phyloP scores from a whole-genome alignment of 2,888 invertebrate genomes.

The Trichopria drosophilae region DNA sequence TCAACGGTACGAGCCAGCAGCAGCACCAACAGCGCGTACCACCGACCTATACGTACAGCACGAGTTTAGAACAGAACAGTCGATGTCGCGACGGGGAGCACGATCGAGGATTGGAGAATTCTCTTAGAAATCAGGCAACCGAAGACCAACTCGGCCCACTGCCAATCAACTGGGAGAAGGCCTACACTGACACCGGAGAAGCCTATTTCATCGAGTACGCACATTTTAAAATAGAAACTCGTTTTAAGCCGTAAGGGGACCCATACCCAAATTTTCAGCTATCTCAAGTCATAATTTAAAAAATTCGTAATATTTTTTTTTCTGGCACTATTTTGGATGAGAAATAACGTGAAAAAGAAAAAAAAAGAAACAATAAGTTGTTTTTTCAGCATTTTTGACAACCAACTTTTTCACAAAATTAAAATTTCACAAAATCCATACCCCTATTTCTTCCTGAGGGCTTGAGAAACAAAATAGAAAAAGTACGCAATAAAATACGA shows the following conservation, averaged over 20 bases:
- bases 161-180: slow-evolving; percentile 96
- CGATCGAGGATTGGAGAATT: slow-evolving; percentile 22
- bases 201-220: slow-evolving; percentile 96
- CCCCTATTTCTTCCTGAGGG: too few relatives aligned
- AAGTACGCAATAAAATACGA: too few relatives aligned
- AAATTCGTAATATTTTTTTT: too few relatives aligned
- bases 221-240: slow-evolving; percentile 7
- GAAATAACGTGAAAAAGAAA: neutral
- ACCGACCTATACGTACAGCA: slow-evolving; percentile 29
- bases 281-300: too few relatives aligned
- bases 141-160: slow-evolving; percentile 85
- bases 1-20: slow-evolving; percentile 16
- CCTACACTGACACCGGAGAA: slow-evolving; percentile 94
- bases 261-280: too few relatives aligned
- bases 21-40: slow-evolving; percentile 27
- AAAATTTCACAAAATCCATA: too few relatives aligned
- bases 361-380: neutral
- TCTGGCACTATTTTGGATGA: too few relatives aligned
- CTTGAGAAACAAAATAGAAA: too few relatives aligned
- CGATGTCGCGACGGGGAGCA: slow-evolving; percentile 13
- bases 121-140: slow-evolving; percentile 55
- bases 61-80: slow-evolving; percentile 2
- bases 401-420: too few relatives aligned
- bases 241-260: neutral
- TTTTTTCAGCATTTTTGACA: too few relatives aligned